These are phyloP conservation scores for Eublepharis macularius DNA, from an alignment of 2,113 vertebrate genomes.

Conservation along the genomic window DNA sequence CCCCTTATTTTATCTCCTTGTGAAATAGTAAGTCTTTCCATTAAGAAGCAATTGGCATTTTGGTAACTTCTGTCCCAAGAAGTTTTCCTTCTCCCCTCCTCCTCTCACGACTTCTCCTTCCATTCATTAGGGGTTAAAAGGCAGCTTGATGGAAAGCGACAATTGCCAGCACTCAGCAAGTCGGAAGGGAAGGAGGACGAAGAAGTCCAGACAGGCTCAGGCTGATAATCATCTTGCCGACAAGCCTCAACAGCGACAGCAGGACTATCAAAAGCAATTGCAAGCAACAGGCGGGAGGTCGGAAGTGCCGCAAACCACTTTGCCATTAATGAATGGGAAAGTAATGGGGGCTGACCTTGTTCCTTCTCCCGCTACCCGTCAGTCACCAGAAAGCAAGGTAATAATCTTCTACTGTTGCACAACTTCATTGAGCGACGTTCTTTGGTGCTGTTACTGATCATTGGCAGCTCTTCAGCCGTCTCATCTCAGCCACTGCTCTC, in stretches of 20 bases:
- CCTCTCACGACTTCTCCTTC: background rate
- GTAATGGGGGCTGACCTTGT: background rate
- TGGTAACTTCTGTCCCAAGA: background rate
- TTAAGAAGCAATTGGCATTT: slow-evolving; percentile 29
- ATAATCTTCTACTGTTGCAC: slow-evolving; percentile 17
- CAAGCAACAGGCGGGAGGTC: background rate
- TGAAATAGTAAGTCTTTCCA: background rate
- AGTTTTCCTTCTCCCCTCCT: background rate
- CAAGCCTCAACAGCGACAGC: background rate
- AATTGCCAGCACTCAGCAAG: background rate
- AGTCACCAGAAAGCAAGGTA: slow-evolving; percentile 8
- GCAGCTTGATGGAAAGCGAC: background rate
- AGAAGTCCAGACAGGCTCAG: background rate
- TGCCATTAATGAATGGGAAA: slow-evolving; percentile 9
- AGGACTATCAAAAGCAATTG: slow-evolving; percentile 4
- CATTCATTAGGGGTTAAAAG: slow-evolving; percentile 20
- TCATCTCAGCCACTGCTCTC: too few species aligned
- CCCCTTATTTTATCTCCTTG: background rate
- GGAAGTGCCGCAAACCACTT: slow-evolving; percentile 1
- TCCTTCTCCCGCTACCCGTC: background rate
- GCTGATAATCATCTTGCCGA: background rate
- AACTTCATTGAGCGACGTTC: background rate
- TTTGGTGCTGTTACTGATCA: slow-evolving; percentile 7
- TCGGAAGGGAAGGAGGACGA: background rate
- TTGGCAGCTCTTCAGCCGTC: background rate